A percentile compares a stretch with the other conserved stretches of the same genome.
phyloP scores from a whole-genome alignment of 2,797 vertebrate genomes.

The Parambassis ranga region DNA sequence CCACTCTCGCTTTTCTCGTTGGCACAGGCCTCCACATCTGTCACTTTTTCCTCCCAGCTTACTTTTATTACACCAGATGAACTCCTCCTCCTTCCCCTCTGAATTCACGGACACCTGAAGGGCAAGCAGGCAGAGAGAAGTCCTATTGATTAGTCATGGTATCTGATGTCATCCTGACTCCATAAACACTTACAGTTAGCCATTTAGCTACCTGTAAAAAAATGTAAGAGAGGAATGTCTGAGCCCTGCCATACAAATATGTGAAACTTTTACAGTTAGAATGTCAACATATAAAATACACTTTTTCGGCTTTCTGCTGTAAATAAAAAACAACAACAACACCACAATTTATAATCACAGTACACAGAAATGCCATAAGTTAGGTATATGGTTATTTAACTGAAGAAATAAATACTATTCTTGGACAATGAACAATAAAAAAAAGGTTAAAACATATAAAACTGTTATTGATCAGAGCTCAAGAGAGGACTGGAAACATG shows the following conservation, averaged over 20 bases:
- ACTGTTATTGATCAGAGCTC: too few relatives aligned
- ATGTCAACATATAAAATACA: not conserved
- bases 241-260: not conserved
- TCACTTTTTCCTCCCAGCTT: slow-evolving; percentile 70
- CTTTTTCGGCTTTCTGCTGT: too few relatives aligned
- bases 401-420: too few relatives aligned
- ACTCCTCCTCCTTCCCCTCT: slow-evolving; percentile 34
- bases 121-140: slow-evolving; percentile 57
- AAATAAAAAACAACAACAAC: too few relatives aligned
- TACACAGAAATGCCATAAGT: too few relatives aligned
- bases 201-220: slow-evolving; percentile 34
- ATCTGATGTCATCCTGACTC: slow-evolving; percentile 68
- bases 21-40: slow-evolving; percentile 70
- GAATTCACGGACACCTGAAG: slow-evolving; percentile 69
- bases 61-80: slow-evolving; percentile 56
- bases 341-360: too few relatives aligned
- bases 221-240: not conserved
- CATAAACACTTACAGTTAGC: slow-evolving; percentile 38
- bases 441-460: too few relatives aligned
- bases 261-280: not conserved
- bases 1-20: slow-evolving; percentile 77
- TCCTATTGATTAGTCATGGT: slow-evolving; percentile 68
- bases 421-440: too few relatives aligned
- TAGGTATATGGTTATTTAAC: too few relatives aligned
- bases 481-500: too few relatives aligned